phyloP scores from a whole-genome alignment of 1,140 invertebrate genomes.

The Latrodectus geometricus region DNA sequence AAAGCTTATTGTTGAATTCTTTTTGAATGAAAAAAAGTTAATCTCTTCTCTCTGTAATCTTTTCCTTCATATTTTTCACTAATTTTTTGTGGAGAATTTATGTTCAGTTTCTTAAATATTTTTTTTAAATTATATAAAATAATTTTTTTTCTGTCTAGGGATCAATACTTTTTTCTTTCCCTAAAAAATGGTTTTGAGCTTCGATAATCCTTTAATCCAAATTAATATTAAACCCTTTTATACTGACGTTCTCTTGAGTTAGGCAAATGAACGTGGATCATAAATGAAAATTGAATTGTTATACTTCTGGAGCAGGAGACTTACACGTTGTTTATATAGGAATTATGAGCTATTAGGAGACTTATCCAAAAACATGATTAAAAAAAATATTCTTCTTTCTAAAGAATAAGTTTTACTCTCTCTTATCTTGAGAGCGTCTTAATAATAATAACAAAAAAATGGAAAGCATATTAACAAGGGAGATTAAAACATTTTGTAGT shows the following conservation, averaged over 20 bases:
- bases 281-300: neutral
- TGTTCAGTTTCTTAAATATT: neutral
- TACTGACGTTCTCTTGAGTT: neutral
- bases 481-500: conserved; percentile 59
- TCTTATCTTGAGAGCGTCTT: neutral
- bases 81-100: neutral
- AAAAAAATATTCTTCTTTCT: conserved; percentile 36
- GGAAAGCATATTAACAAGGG: conserved; percentile 56
- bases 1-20: no score
- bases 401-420: conserved; percentile 55
- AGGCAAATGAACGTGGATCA: neutral
- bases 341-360: conserved; percentile 40
- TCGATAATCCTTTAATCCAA: neutral
- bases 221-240: neutral
- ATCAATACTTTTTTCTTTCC: neutral
- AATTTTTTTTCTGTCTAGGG: neutral
- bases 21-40: no score
- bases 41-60: no score
- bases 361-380: conserved; percentile 32
- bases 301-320: neutral
- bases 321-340: conserved; percentile 40
- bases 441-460: conserved; percentile 1
- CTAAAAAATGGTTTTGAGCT: neutral
- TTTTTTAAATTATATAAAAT: no score
- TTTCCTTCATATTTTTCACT: no score